These are phyloP conservation scores for Cephus pygmeus DNA, from an alignment of 2,888 invertebrate species.

Conservation along the genomic window DNA sequence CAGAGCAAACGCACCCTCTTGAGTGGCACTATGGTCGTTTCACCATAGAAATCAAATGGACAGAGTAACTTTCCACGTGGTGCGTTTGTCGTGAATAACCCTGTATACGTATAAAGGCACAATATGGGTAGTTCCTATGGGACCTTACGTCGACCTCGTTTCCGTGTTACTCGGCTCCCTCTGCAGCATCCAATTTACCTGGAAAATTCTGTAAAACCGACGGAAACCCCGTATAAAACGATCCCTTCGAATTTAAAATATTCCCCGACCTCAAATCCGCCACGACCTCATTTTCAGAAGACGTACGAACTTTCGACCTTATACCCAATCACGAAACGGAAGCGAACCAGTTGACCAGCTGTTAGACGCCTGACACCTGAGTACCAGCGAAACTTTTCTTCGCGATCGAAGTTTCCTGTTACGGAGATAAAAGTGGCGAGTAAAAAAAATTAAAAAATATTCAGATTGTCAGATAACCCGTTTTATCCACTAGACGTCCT, in stretches of 20 bases:
- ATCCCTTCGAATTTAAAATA: neutral
- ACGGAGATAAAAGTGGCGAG: neutral
- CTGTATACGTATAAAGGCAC: neutral
- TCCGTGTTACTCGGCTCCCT: neutral
- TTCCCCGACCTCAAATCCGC: neutral
- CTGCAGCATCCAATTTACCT: constrained; percentile 11
- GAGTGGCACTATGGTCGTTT: too few species aligned
- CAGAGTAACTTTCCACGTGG: too few species aligned
- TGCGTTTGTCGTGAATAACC: too few species aligned
- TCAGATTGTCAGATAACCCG: neutral
- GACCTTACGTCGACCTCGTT: constrained; percentile 8
- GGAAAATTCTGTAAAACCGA: constrained; percentile 8
- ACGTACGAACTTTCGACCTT: neutral
- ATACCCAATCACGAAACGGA: neutral
- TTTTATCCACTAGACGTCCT: neutral
- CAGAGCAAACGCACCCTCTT: too few species aligned
- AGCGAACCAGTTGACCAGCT: neutral
- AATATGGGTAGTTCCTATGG: constrained; percentile 11
- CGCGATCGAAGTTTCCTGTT: neutral
- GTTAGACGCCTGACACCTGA: neutral
- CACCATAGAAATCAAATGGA: too few species aligned
- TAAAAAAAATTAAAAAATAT: neutral
- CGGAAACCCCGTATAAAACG: neutral
- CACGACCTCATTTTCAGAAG: neutral
- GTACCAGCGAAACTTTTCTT: neutral